These are phyloP conservation scores for Hyppa rectilinea DNA, from an alignment of 2,888 invertebrate species.

Conservation along the genomic window DNA sequence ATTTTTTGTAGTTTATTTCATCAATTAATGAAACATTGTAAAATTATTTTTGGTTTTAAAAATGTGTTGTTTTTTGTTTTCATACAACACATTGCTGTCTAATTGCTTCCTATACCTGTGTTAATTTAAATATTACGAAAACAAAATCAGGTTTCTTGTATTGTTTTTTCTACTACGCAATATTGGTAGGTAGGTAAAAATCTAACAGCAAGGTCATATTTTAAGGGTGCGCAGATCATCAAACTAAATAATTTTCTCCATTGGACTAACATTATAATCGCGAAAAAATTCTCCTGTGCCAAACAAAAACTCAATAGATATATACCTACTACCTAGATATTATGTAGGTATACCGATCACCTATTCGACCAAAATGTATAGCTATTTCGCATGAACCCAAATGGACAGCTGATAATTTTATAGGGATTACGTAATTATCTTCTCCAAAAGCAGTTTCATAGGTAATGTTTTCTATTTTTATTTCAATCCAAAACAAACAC, in stretches of 20 bases:
- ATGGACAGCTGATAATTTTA: too few species aligned
- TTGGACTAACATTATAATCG: too few species aligned
- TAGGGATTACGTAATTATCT: too few species aligned
- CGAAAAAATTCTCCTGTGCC: too few species aligned
- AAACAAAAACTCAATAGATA: too few species aligned
- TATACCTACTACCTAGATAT: too few species aligned
- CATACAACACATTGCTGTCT: slow-evolving; percentile 5
- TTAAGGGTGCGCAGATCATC: too few species aligned
- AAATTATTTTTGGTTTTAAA: slow-evolving; percentile 11
- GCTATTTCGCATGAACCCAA: too few species aligned
- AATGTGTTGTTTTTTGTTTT: slow-evolving; percentile 48
- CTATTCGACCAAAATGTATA: too few species aligned
- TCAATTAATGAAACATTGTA: slow-evolving; percentile 41
- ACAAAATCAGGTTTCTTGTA: slow-evolving; percentile 16
- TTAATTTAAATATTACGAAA: slow-evolving; percentile 20
- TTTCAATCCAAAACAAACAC: not conserved
- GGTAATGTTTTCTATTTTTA: not conserved
- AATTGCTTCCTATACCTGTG: slow-evolving; percentile 52
- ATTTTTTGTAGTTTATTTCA: slow-evolving; percentile 28
- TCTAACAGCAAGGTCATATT: not conserved
- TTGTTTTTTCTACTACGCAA: not conserved
- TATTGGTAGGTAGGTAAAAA: not conserved
- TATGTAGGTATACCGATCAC: too few species aligned
- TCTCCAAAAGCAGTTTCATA: not conserved
- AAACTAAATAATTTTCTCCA: too few species aligned